Evolutionary conservation across 2,113 vertebrate genomes (phyloP).

Genomic region (Plecotus auritus): DNA sequence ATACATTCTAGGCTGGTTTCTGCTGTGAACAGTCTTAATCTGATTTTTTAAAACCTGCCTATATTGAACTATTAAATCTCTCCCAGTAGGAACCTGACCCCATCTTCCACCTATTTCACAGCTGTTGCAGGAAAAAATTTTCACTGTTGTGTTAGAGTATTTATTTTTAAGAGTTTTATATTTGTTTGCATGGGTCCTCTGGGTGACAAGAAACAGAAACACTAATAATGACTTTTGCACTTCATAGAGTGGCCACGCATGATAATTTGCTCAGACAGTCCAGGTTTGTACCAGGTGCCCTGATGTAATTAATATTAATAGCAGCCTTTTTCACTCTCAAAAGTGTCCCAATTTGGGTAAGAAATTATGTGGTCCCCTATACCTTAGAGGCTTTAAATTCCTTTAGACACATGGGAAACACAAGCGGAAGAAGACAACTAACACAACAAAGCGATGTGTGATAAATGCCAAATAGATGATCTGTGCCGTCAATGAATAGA

Average conservation of each 20-base stretch:
- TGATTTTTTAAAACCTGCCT: slow-evolving; percentile 47
- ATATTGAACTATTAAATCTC: slow-evolving; percentile 29
- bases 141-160: neutral
- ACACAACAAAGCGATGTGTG: neutral
- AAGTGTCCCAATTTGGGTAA: neutral
- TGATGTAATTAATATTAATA: neutral
- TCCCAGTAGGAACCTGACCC: neutral
- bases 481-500: neutral
- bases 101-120: neutral
- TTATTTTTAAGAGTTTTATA: slow-evolving; percentile 3
- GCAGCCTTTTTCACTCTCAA: neutral
- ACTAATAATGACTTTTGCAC: neutral
- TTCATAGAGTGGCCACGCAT: neutral
- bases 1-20: neutral
- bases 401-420: neutral
- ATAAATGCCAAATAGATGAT: neutral
- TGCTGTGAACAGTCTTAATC: slow-evolving; percentile 10
- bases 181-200: neutral
- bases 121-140: neutral
- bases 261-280: neutral
- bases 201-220: neutral
- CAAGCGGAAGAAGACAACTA: neutral
- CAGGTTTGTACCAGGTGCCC: neutral
- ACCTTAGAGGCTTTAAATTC: neutral
- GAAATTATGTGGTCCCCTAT: neutral